phyloP scores from a whole-genome alignment of 2,113 vertebrate species.

The Pionites leucogaster region DNA sequence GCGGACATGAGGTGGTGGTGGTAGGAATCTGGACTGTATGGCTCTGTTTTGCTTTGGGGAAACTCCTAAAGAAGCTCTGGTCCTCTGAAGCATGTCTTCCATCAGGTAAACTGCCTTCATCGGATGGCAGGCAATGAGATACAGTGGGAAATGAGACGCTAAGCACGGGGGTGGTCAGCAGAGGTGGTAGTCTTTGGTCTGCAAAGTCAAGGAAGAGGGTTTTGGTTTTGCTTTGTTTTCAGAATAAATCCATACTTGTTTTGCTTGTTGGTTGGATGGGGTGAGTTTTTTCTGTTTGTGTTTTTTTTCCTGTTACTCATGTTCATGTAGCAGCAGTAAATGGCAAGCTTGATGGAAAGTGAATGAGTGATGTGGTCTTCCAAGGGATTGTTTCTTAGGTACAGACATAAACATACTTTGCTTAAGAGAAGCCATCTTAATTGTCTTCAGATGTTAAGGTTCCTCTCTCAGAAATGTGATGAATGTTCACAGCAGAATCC shows the following conservation, averaged over 20 bases:
- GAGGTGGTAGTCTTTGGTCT: not conserved
- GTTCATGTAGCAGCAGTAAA: not conserved
- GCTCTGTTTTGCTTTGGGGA: not conserved
- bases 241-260: not conserved
- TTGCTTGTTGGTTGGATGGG: not conserved
- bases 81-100: not conserved
- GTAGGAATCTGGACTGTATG: not conserved
- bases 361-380: not conserved
- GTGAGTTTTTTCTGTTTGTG: not conserved
- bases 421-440: not conserved
- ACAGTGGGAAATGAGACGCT: not conserved
- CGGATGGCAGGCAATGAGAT: rapidly evolving
- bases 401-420: not conserved
- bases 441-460: not conserved
- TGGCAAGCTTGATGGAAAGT: not conserved
- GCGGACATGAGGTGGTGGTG: not conserved
- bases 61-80: not conserved
- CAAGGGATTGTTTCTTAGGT: not conserved
- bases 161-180: not conserved
- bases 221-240: not conserved
- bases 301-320: not conserved
- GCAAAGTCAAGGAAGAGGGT: not conserved
- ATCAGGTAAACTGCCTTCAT: not conserved
- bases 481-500: not conserved
- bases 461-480: not conserved